phyloP scores from a whole-genome alignment of 2,113 vertebrate genomes.

The Pseudopodoces humilis region DNA sequence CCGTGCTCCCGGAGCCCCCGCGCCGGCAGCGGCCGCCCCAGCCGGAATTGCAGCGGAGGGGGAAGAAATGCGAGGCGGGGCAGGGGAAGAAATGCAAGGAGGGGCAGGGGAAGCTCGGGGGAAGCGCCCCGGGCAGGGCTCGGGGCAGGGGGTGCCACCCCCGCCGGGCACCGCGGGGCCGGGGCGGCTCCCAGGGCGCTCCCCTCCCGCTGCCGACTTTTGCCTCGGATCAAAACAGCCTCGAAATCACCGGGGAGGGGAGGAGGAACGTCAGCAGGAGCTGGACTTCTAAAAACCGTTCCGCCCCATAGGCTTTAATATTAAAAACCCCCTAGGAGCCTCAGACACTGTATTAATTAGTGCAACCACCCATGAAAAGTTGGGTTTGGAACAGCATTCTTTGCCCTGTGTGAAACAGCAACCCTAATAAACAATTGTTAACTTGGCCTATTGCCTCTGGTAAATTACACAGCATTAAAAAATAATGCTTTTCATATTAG shows the following conservation, averaged over 20 bases:
- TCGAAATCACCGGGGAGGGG: constrained; percentile 68
- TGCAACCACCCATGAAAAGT: constrained; percentile 87
- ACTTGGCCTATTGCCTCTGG: constrained; percentile 84
- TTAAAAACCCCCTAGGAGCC: constrained; percentile 77
- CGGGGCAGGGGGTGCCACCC: not conserved
- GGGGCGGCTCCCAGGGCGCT: constrained; percentile 26
- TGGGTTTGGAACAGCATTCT: constrained; percentile 79
- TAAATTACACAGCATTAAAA: constrained; percentile 90
- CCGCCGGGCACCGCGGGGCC: not conserved
- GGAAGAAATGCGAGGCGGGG: not conserved
- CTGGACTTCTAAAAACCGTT: constrained; percentile 80
- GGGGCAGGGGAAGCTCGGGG: not conserved
- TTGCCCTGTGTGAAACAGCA: constrained; percentile 82
- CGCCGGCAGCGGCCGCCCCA: not conserved
- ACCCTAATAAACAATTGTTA: constrained; percentile 85
- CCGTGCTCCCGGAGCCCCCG: not conserved
- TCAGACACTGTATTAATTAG: constrained; percentile 87
- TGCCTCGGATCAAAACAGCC: constrained; percentile 76
- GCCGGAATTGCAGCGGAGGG: not conserved
- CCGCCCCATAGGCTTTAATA: constrained; percentile 80
- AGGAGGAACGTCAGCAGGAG: constrained; percentile 71
- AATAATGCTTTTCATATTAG: constrained; percentile 91
- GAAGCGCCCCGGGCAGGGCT: not conserved
- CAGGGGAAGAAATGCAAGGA: not conserved
- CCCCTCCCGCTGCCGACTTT: constrained; percentile 55